phyloP scores from a whole-genome alignment of 2,113 vertebrate genomes.

The Pampusana beccarii region DNA sequence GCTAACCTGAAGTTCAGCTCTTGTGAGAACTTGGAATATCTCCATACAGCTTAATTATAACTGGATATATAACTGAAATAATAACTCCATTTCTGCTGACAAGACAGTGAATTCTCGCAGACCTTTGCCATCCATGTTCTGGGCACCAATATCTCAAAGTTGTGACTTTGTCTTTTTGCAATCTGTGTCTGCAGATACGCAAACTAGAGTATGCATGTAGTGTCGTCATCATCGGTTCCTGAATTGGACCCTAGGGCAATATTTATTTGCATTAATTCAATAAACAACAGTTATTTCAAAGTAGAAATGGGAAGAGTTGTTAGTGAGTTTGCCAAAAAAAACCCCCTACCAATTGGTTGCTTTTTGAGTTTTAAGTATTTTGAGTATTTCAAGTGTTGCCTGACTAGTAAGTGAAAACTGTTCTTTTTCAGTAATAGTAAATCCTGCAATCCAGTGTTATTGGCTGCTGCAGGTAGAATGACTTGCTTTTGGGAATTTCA shows the following conservation, averaged over 20 bases:
- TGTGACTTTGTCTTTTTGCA: background rate
- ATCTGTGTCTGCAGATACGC: background rate
- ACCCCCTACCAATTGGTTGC: background rate
- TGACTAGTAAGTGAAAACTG: background rate
- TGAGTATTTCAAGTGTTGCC: background rate
- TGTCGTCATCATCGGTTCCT: rapidly evolving
- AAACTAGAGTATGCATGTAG: background rate
- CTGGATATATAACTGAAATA: no score
- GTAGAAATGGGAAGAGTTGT: background rate
- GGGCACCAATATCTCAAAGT: rapidly evolving
- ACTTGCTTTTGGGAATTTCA: background rate
- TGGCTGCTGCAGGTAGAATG: background rate
- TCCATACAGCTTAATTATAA: background rate
- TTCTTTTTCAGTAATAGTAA: background rate
- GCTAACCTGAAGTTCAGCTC: background rate
- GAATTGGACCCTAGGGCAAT: background rate
- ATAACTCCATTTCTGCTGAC: background rate
- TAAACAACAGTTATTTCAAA: background rate
- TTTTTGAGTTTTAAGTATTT: background rate
- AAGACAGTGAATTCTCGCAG: background rate
- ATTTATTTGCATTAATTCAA: background rate
- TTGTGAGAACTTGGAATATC: background rate
- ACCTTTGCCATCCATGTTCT: background rate
- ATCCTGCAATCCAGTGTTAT: background rate
- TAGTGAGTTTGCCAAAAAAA: background rate